phyloP scores from a whole-genome alignment of 2,888 invertebrate species.

The Apantesis nais region DNA sequence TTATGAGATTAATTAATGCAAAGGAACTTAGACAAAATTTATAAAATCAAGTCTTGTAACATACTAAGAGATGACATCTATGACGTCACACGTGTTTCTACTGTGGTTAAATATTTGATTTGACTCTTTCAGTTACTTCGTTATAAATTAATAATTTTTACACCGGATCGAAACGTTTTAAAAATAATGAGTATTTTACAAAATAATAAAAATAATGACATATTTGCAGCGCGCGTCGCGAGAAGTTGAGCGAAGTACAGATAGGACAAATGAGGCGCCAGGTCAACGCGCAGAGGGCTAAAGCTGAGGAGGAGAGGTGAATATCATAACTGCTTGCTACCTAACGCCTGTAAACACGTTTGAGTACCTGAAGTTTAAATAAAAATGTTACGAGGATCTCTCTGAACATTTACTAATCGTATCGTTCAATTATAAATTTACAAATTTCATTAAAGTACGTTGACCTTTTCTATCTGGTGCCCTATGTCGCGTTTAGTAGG shows the following conservation, averaged over 20 bases:
- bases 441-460: neutral
- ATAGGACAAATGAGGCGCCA: conserved; percentile 93
- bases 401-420: neutral
- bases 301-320: conserved; percentile 94
- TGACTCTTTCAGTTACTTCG: neutral
- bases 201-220: conserved; percentile 7
- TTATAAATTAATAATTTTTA: neutral
- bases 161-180: neutral
- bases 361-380: neutral
- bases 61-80: neutral
- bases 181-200: neutral
- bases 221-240: conserved; percentile 84
- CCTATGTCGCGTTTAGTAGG: neutral
- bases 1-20: neutral
- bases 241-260: conserved; percentile 92
- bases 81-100: neutral
- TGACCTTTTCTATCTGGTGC: neutral
- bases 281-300: conserved; percentile 91
- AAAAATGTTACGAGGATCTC: neutral
- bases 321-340: conserved; percentile 36
- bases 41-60: neutral
- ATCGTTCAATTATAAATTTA: neutral
- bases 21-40: neutral
- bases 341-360: conserved; percentile 1
- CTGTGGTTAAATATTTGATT: neutral